Evolutionary conservation across 2,113 vertebrate species (phyloP), one percentile per base, ranked within the genome.

Genomic region (Anoplopoma fimbria): DNA sequence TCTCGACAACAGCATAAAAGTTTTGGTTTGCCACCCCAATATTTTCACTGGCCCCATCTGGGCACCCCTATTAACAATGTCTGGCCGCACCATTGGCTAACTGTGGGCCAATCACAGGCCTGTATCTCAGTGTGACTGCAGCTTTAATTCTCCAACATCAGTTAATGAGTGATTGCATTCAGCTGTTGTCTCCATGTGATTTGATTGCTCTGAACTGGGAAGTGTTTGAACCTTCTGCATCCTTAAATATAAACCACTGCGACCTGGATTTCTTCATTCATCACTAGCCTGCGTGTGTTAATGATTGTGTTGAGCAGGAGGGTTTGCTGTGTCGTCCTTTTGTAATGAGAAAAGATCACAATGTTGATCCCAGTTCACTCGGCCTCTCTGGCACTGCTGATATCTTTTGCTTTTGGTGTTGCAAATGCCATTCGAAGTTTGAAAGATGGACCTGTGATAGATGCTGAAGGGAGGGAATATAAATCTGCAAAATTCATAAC

Each of bases 391-490:
- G 31, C 8, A 2, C 60, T 87, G 36, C 38, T 82, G 34, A 3
- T 80, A 0, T 57, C 6, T 0, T 33, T 71, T 14, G n/a, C 17
- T 8, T 33, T 71, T 51, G n/a, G 33, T 9, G 53, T 40, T 9
- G 42, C 38, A 0, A 34, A 74, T 8, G 69, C 88, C 34, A 77
- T 91, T 42, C 69, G 80, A 2, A 0, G 25, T 60, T 34, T 88
- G 1, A 87, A 91, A 71, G 86, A 84, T 0, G 84, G 77, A 33
- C 86, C 84, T 1, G 51, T 85, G 77, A 75, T 91, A 1, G 87
- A 86, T 25, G 45, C 55, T 9, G 82, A 90, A 0, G 85, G 91
- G 17, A 69, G 89, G 36, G 79, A 91, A 38, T 92, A 81, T 31
- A 89, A 89, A 71, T 63, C 74, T n/a, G 25, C 40, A 1, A 1